Evolutionary conservation across 2,797 vertebrate genomes (phyloP).

Genomic region (Hippopotamyrus pictus): DNA sequence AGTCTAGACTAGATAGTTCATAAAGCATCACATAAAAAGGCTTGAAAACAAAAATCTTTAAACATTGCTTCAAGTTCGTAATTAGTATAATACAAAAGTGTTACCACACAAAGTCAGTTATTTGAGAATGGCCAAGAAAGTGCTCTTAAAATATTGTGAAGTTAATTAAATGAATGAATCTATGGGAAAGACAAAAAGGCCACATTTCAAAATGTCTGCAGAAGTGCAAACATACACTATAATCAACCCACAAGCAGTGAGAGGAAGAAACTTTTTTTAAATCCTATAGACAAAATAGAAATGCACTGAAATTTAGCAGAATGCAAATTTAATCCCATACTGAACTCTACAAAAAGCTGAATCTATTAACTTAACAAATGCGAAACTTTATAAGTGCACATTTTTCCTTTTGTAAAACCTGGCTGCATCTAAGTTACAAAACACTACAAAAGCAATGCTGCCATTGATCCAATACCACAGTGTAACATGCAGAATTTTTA

Average conservation of each 20-base stretch:
- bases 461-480: not conserved
- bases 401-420: not conserved
- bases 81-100: not conserved
- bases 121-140: not conserved
- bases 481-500: not conserved
- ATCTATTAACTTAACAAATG: not conserved
- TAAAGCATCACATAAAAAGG: not conserved
- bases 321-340: not conserved
- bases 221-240: not conserved
- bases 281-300: not conserved
- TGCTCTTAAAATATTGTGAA: not conserved
- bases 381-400: not conserved
- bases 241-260: not conserved
- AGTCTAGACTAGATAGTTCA: not conserved
- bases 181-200: not conserved
- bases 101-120: not conserved
- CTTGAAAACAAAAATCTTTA: not conserved
- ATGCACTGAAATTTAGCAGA: not conserved
- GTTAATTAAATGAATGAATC: not conserved
- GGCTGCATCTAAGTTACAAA: not conserved
- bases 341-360: not conserved
- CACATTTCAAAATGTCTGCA: constrained; percentile 6
- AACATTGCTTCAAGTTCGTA: not conserved
- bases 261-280: not conserved
- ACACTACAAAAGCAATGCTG: not conserved